phyloP scores from a whole-genome alignment of 2,888 invertebrate genomes.

The Exocentrus adspersus region DNA sequence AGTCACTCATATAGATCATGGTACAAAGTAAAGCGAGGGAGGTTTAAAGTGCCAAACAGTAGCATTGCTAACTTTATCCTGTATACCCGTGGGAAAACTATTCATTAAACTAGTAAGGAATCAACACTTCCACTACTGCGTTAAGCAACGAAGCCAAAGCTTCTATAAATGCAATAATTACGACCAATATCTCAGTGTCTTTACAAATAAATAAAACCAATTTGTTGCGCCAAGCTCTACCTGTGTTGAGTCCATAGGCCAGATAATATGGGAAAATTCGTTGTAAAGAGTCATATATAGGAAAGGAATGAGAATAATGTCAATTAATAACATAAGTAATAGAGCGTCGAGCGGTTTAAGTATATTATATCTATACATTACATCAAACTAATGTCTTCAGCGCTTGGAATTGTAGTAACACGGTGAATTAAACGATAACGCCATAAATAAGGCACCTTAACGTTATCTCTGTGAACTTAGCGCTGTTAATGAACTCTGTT shows the following conservation, averaged over 20 bases:
- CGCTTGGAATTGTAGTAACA: not conserved
- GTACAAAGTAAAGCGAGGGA: too few relatives aligned
- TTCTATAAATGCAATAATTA: not conserved
- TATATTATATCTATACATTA: not conserved
- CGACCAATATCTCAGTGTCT: not conserved
- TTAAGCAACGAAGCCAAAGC: not conserved
- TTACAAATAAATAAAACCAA: not conserved
- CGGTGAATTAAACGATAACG: not conserved
- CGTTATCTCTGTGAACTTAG: too few relatives aligned
- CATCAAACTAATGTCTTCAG: not conserved
- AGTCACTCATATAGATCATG: too few relatives aligned
- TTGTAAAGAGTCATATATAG: not conserved
- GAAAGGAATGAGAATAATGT: not conserved
- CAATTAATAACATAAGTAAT: conserved; percentile 13
- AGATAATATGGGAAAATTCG: conserved; percentile 1
- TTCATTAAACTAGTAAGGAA: not conserved
- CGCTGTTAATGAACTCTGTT: too few relatives aligned
- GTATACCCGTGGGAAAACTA: not conserved
- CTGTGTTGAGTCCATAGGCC: not conserved
- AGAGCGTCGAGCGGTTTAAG: not conserved
- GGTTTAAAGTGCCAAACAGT: too few relatives aligned
- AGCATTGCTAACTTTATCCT: too few relatives aligned
- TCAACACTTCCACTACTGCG: not conserved
- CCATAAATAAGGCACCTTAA: too few relatives aligned
- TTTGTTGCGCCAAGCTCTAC: not conserved